A percentile compares a stretch with the other conserved stretches of the same genome.
Evolutionary conservation across 2,888 invertebrate species (phyloP).

Genomic region (Cephus sareptanus): DNA sequence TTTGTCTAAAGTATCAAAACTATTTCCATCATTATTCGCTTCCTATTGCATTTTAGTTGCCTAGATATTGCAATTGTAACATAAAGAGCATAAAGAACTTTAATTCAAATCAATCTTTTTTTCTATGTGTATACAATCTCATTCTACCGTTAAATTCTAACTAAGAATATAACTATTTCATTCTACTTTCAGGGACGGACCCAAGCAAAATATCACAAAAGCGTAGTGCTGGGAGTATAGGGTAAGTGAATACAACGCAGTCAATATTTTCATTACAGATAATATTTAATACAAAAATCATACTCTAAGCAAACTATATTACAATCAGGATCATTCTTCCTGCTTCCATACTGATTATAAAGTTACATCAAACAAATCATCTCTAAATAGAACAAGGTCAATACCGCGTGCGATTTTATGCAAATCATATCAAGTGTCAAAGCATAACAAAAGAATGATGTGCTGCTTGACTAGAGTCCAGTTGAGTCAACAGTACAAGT

Average conservation of each 20-base stretch:
- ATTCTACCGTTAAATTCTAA: not conserved
- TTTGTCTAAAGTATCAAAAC: constrained; percentile 1
- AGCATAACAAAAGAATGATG: not conserved
- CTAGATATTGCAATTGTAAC: not conserved
- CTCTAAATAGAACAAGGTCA: not conserved
- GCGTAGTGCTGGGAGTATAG: constrained; percentile 82
- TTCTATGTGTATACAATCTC: not conserved
- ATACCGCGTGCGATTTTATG: not conserved
- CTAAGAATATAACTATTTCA: constrained; percentile 7
- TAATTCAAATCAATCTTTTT: not conserved
- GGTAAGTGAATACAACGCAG: constrained; percentile 70
- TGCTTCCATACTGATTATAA: not conserved
- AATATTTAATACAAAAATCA: not conserved
- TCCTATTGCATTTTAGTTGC: constrained; percentile 4
- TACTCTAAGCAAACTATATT: not conserved
- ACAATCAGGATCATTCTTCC: not conserved
- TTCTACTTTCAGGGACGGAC: constrained; percentile 76
- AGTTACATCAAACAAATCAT: not conserved
- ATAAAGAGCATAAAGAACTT: not conserved
- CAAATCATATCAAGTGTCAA: not conserved
- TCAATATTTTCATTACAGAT: not conserved
- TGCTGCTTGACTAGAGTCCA: not conserved
- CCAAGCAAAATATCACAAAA: constrained; percentile 84
- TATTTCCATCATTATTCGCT: constrained; percentile 2
- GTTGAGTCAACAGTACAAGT: not conserved